Conservation (phyloP, 2,797 vertebrate species). For the Molossus molossus region DNA sequence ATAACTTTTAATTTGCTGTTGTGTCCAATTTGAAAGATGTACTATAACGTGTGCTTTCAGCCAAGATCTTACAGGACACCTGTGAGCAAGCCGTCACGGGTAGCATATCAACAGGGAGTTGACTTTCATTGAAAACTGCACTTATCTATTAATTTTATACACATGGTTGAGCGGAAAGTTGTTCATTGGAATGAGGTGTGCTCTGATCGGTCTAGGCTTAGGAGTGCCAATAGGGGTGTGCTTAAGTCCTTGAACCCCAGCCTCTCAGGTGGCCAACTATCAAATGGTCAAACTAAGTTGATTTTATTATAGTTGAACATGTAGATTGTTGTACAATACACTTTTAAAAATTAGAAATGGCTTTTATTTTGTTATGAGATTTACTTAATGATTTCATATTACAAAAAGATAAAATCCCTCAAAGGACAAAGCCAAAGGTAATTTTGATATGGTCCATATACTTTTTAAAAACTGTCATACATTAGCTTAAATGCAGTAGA, state of each 20-base stretch:
- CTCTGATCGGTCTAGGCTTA: not conserved
- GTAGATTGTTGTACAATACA: not conserved
- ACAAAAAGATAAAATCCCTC: not conserved
- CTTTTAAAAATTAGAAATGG: not conserved
- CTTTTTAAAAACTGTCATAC: not conserved
- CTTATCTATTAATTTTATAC: not conserved
- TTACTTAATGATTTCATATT: not conserved
- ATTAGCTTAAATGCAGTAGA: conserved; percentile 7
- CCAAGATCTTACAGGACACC: not conserved
- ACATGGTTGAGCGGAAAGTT: not conserved
- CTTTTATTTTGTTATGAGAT: not conserved
- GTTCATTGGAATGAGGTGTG: not conserved
- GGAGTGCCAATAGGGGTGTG: not conserved
- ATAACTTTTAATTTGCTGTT: not conserved
- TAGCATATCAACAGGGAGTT: not conserved
- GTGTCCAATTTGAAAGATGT: not conserved
- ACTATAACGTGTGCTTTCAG: not conserved
- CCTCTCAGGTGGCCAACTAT: not conserved
- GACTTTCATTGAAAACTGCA: not conserved
- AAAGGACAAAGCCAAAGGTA: not conserved
- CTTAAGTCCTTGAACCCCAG: not conserved
- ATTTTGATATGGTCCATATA: not conserved
- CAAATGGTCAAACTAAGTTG: not conserved
- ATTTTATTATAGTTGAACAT: conserved; percentile 21
- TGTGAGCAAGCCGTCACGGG: not conserved